phyloP scores from a whole-genome alignment of 2,113 vertebrate genomes.

The Pedetes capensis region DNA sequence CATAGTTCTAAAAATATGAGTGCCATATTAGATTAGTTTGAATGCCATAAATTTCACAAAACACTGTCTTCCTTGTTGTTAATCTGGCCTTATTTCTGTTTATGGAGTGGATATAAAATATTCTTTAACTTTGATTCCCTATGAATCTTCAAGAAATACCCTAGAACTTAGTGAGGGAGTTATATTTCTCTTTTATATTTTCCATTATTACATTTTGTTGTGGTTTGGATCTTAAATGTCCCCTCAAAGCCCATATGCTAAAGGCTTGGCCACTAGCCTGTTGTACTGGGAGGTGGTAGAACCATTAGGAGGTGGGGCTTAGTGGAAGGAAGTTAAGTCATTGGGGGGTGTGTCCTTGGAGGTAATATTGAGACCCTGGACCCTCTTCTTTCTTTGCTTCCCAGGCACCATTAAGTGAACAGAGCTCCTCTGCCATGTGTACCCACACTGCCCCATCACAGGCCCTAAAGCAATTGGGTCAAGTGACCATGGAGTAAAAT shows the following conservation, averaged over 20 bases:
- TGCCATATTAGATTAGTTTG: no score
- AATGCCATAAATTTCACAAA: neutral
- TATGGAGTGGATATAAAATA: neutral
- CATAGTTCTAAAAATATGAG: no score
- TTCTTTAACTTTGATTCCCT: neutral
- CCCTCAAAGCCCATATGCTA: no score
- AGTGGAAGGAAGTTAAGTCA: neutral
- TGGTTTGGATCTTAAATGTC: neutral
- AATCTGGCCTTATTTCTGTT: neutral
- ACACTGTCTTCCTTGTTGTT: neutral
- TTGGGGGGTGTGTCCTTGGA: neutral
- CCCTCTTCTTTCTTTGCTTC: neutral
- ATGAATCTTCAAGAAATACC: neutral
- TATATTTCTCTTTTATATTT: conserved; percentile 23
- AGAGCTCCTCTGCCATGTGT: neutral
- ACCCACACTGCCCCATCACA: neutral
- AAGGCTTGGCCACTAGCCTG: neutral
- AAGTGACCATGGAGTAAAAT: neutral
- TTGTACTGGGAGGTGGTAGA: neutral
- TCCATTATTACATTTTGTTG: neutral
- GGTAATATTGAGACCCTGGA: neutral
- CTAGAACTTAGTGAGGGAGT: neutral
- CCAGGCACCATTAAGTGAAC: neutral
- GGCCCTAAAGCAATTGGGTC: neutral
- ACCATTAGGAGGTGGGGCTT: neutral